Percentiles rank a stretch among this genome's conserved stretches.
Conservation (phyloP, 2,113 vertebrate genomes). For the Sprattus sprattus region DNA sequence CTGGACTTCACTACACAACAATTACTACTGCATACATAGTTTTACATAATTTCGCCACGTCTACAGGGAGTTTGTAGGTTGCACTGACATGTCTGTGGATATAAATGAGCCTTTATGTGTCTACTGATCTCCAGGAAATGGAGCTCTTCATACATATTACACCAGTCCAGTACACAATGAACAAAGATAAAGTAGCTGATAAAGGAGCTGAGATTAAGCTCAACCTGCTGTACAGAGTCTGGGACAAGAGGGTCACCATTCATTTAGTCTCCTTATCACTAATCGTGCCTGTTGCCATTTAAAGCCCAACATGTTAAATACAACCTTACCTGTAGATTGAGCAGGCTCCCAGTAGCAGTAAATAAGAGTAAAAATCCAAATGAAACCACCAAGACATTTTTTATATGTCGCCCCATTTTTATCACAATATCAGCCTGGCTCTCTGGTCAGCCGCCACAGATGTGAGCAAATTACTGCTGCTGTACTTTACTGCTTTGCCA, state of each 20-base stretch:
- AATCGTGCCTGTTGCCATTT: neutral
- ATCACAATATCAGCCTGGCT: neutral
- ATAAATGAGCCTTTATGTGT: too few species aligned
- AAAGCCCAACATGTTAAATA: neutral
- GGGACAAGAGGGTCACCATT: neutral
- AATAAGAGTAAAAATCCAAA: slow-evolving; percentile 77
- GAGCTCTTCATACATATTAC: too few species aligned
- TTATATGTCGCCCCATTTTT: slow-evolving; percentile 59
- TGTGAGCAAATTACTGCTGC: neutral
- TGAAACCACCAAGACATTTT: slow-evolving; percentile 71
- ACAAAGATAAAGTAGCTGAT: too few species aligned
- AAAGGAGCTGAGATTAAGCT: too few species aligned
- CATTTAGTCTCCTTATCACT: neutral
- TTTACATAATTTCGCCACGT: too few species aligned
- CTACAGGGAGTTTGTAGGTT: too few species aligned
- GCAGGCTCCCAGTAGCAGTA: slow-evolving; percentile 75
- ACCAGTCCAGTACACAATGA: too few species aligned
- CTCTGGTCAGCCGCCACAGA: neutral
- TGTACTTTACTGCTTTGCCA: neutral
- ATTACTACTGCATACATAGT: too few species aligned
- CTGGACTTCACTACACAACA: too few species aligned
- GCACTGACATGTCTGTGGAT: too few species aligned
- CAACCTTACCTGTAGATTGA: slow-evolving; percentile 72
- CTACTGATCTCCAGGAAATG: too few species aligned
- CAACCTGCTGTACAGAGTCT: too few species aligned